A percentile compares a stretch with the other conserved stretches of the same genome.
These are phyloP conservation scores for Phenganax marumi DNA, from an alignment of 92 coral and sea anemone species.

Conservation along the genomic window DNA sequence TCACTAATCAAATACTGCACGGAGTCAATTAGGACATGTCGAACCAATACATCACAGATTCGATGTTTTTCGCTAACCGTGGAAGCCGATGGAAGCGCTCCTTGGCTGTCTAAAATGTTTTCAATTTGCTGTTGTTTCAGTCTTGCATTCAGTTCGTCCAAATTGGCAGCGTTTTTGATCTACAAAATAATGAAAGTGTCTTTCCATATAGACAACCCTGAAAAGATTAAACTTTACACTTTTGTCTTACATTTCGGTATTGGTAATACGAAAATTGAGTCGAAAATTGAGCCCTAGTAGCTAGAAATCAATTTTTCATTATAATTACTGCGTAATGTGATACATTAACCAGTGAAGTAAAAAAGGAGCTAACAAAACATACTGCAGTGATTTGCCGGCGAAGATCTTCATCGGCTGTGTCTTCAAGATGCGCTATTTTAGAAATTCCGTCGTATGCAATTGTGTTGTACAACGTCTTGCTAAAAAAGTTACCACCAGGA, in stretches of 20 bases:
- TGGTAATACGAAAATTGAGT: no score
- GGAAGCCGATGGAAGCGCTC: slow-evolving; percentile 11
- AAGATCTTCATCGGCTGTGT: slow-evolving; percentile 7
- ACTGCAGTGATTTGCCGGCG: background rate
- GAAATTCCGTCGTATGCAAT: background rate
- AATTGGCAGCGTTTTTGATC: background rate
- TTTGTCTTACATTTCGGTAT: no score
- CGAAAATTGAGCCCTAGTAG: no score
- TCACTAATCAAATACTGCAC: background rate
- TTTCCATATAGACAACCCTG: no score
- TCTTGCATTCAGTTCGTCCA: background rate
- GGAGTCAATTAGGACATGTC: slow-evolving; percentile 10
- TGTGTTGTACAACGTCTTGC: slow-evolving; percentile 1
- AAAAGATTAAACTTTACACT: no score
- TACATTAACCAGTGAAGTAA: background rate
- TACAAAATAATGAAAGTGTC: background rate
- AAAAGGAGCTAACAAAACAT: background rate
- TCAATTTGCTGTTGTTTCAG: background rate
- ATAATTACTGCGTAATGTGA: background rate
- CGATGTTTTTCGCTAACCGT: background rate
- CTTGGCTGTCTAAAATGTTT: slow-evolving; percentile 17
- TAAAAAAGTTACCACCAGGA: slow-evolving; percentile 7
- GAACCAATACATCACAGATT: background rate
- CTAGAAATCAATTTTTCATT: no score
- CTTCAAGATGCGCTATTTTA: background rate